Base-by-base conservation (phyloP, 2,888 invertebrate species). In the Sepiola atlantica region DNA sequence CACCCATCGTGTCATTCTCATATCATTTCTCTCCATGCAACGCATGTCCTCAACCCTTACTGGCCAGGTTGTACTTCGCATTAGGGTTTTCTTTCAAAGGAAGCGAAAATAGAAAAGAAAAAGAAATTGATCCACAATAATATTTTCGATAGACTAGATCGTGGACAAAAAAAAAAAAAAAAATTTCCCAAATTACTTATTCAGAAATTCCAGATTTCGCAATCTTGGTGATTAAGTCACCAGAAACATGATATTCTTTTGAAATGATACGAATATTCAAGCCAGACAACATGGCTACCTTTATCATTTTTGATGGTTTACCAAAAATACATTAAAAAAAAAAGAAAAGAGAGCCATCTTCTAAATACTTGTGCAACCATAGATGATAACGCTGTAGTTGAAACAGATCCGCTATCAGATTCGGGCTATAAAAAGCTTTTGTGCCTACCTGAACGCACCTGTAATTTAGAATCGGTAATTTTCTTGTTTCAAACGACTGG, bases 221-320 rank as follows among this genome's bases (percentile, higher is more conserved):
- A 77, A 77, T 77, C 16, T 77, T 77, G n/a, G 32, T 77, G n/a
- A 77, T 77, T 32, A 77, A 77, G 77, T 77, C n/a, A 77, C 77
- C n/a, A 77, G 77, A n/a, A 77, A 77, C n/a, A 14, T 4, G n/a
- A 77, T 77, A 77, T 77, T 77, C 32, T n/a, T 77, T 77, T 45
- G n/a, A 77, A 77, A 77, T 77, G 77, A 77, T 77, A 77, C n/a
- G 77, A 77, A 32, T 77, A 32, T n/a, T 77, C 77, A n/a, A 77
- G 16, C 14, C 14, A 16, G 77, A n/a, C 77, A 77, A 4, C 77
- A 77, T n/a, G 12, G 16, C 77, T 32, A 32, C 77, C 32, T 77
- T 77, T 77, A 77, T 77, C 77, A 32, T 77, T 77, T 77, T 77
- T 77, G 77, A 77, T 77, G 32, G 32, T 77, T 77, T 77, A 77